Evolutionary conservation across 2,113 vertebrate genomes (phyloP).

Genomic region (Tringa solitaria): DNA sequence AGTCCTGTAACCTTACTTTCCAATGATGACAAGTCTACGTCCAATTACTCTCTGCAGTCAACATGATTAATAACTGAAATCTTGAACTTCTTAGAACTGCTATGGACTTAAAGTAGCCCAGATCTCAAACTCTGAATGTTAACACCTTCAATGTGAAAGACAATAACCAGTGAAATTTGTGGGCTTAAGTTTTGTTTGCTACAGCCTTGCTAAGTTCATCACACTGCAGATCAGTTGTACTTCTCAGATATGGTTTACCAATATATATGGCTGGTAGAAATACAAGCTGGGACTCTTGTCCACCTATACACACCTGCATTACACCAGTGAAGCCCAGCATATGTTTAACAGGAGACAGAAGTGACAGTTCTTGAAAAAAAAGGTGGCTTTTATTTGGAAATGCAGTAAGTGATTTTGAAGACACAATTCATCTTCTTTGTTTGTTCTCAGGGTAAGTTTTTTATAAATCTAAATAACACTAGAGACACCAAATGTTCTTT

Average conservation of each 20-base stretch:
- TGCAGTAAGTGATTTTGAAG: background rate
- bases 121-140: background rate
- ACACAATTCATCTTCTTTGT: background rate
- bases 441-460: background rate
- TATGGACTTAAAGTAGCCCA: background rate
- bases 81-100: background rate
- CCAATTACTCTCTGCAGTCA: background rate
- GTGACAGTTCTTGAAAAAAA: background rate
- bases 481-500: background rate
- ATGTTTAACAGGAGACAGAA: background rate
- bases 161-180: accelerated
- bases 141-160: background rate
- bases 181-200: background rate
- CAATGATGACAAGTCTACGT: background rate
- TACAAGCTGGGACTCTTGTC: background rate
- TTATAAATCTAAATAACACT: background rate
- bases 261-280: background rate
- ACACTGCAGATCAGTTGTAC: background rate
- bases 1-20: background rate
- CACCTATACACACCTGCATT: accelerated
- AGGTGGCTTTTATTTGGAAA: background rate
- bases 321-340: background rate
- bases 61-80: background rate
- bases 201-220: background rate
- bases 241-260: background rate